Evolutionary conservation across 1,140 invertebrate species (phyloP), one percentile per base, ranked within the genome.

Genomic region (Pseudachorutes palmiensis): DNA sequence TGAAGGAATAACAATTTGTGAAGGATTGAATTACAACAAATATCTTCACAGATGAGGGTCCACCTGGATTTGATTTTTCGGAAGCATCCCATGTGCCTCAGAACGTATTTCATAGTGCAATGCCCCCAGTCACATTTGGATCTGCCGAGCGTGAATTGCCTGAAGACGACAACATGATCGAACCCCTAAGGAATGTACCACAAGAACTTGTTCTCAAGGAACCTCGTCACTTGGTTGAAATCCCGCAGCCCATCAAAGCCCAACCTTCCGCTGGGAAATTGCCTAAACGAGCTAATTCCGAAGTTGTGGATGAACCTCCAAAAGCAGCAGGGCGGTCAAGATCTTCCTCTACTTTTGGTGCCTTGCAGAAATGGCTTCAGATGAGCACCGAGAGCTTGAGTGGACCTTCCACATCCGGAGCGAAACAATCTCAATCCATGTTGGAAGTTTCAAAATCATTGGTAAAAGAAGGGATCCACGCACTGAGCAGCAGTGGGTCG

Each of bases 361-460:
- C 84, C 19, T 72, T 87, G 14, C 86, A 87, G 64, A 88, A 88
- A 69, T 89, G 87, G 87, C 80, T 88, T 0, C 72, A 69, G 49
- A 61, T 73, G 5, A 68, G 72, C 9, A 63, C 70, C 5, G 55
- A 66, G 1, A 30, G 31, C 32, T 30, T 62, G 16, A 16, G 61
- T 24, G 22, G 58, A 1, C 31, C 63, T 1, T 2, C 66, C 33
- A 22, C 61, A 1, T 48, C 62, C 9, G 12, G 29, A 24, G 26
- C 26, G 22, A 62, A 67, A 14, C 36, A 32, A 2, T 65, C 58
- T 2, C 51, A 41, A 5, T 65, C 67, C 1, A 48, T 64, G 31
- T 62, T 62, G 51, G 72, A 73, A 58, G 64, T 66, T 5, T 69
- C 72, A 1, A 70, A 70, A 29, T 73, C 72, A 0, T 33, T 73